Conservation (phyloP, 2,113 vertebrate species). For the Cinclus cinclus region DNA sequence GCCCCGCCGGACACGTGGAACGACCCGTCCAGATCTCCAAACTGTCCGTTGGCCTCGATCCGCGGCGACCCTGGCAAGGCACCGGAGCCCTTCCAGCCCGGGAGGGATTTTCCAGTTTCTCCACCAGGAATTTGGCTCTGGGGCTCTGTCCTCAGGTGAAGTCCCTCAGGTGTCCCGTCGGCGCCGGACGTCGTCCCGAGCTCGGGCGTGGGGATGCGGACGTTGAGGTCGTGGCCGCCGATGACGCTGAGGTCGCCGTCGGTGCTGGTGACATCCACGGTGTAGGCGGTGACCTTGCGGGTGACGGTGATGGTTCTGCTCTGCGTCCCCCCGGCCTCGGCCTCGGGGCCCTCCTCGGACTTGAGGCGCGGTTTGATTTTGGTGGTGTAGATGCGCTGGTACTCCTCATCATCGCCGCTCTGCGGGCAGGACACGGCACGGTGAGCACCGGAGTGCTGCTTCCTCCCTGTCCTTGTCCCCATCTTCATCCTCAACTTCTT, state of each 20-base stretch:
- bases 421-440: background rate
- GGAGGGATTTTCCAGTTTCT: background rate
- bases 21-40: background rate
- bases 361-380: slow-evolving; percentile 93
- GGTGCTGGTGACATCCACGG: slow-evolving; percentile 83
- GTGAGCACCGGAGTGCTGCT: fast-evolving
- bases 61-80: fast-evolving
- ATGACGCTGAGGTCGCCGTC: slow-evolving; percentile 76
- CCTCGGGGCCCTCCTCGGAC: slow-evolving; percentile 83
- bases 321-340: slow-evolving; percentile 81
- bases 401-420: slow-evolving; percentile 94
- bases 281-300: slow-evolving; percentile 90
- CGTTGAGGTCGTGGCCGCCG: slow-evolving; percentile 69
- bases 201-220: slow-evolving; percentile 72
- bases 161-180: background rate
- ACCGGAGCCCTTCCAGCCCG: fast-evolving
- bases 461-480: background rate
- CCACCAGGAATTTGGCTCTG: background rate
- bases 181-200: background rate
- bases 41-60: background rate
- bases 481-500: fast-evolving
- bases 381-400: slow-evolving; percentile 89
- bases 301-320: slow-evolving; percentile 94
- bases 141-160: background rate
- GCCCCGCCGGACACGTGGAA: background rate